A percentile compares a stretch with the other conserved stretches of the same genome.
phyloP scores from a whole-genome alignment of 1,140 invertebrate species.

The Apis mellifera region DNA sequence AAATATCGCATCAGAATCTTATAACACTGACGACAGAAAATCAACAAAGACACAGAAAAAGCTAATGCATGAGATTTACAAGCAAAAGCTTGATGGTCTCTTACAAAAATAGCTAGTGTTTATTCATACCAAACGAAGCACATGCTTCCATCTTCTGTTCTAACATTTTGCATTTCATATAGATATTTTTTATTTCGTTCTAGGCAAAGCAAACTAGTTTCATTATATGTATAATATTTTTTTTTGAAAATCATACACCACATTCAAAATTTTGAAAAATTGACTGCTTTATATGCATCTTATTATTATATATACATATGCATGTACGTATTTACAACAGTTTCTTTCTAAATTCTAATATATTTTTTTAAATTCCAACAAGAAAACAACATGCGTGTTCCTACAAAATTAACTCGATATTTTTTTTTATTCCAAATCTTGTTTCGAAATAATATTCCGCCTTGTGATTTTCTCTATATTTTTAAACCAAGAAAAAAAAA shows the following conservation, averaged over 20 bases:
- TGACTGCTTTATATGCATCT: too few species aligned
- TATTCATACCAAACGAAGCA: constrained; percentile 24
- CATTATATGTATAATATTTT: not conserved
- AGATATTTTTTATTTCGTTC: not conserved
- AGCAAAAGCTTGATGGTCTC: constrained; percentile 18
- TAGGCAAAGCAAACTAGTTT: not conserved
- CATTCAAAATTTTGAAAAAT: too few species aligned
- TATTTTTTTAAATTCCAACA: not conserved
- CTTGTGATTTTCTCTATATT: not conserved
- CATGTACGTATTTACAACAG: not conserved
- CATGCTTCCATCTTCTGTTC: constrained; percentile 12
- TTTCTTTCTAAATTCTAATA: too few species aligned
- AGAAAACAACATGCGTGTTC: not conserved
- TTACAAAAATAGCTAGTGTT: constrained; percentile 6
- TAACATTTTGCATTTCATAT: not conserved
- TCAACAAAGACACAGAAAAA: not conserved
- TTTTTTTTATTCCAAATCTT: not conserved
- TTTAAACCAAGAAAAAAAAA: not conserved
- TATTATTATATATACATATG: not conserved
- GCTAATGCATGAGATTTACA: constrained; percentile 47
- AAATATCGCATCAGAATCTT: not conserved
- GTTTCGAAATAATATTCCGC: not conserved
- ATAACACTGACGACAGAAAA: not conserved
- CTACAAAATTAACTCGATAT: not conserved
- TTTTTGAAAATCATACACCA: not conserved